Evolutionary conservation across 2,113 vertebrate species (phyloP), one percentile per base, ranked within the genome.

Genomic region (Castor canadensis): DNA sequence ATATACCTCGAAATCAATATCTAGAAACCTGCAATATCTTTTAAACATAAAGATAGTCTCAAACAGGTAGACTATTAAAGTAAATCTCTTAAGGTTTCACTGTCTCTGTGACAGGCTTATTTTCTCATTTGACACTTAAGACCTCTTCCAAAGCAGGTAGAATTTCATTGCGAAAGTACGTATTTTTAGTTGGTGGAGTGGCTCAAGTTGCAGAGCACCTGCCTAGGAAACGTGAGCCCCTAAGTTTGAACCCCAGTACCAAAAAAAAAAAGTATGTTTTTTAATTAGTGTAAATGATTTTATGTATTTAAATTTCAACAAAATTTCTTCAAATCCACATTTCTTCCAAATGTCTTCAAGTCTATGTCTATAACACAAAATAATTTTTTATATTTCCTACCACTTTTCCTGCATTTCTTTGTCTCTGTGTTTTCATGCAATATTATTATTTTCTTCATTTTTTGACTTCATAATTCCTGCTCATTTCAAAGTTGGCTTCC

Each of bases 401-500:
- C 45, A 26, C 22, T 30, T 93, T 77, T n/a, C 22, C 83, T 94
- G 47, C 49, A 62, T 96, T 92, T 89, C 92, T 82, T 86, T 87
- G 62, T 89, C 77, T 85, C n/a, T 89, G 38, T 93, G 80, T 80
- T 69, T 83, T 73, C n/a, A 85, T 67, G 19, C 35, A 28, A 93
- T 54, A 32, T 58, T 92, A 6, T 95, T 90, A 47, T 62, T 97
- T 96, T 60, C 97, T 96, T 80, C 96, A 35, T 94, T 96, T 80
- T 93, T 95, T 96, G 89, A 88, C 92, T 95, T 20, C 97, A 94
- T 17, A 97, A 95, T 87, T 95, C 92, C 91, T 97, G 79, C 95
- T 98, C 96, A 92, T 98, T 97, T 98, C 97, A 98, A 95, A 99
- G 98, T 98, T 97, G 96, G 97, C 98, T 98, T 98, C 98, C 94